Evolutionary conservation across 1,140 invertebrate species (phyloP).

Genomic region (Lethrus apterus): DNA sequence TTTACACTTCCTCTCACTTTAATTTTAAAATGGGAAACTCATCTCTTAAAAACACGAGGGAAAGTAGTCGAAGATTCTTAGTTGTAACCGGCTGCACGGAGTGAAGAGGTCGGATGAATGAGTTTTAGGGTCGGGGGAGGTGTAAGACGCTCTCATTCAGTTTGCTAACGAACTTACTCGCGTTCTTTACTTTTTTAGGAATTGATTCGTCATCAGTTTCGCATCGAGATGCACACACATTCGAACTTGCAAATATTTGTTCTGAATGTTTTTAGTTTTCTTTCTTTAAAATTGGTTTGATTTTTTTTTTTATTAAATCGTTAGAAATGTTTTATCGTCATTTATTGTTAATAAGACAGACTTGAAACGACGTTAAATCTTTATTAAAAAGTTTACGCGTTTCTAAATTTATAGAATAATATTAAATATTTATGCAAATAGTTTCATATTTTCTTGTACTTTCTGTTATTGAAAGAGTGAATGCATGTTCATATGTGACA

Average conservation of each 20-base stretch:
- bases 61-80: slow-evolving; percentile 12
- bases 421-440: slow-evolving; percentile 14
- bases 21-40: slow-evolving; percentile 34
- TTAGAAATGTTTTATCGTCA: too few relatives aligned
- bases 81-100: background rate
- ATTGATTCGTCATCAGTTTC: background rate
- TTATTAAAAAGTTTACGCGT: slow-evolving; percentile 11
- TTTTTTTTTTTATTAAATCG: too few relatives aligned
- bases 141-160: slow-evolving; percentile 3
- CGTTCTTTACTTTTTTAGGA: background rate
- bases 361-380: too few relatives aligned
- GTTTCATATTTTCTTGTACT: slow-evolving; percentile 11
- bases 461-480: slow-evolving; percentile 15
- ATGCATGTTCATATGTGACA: slow-evolving; percentile 29
- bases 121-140: slow-evolving; percentile 5
- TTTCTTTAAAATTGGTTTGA: too few relatives aligned
- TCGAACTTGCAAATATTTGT: too few relatives aligned
- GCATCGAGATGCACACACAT: too few relatives aligned
- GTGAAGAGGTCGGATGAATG: slow-evolving; percentile 14
- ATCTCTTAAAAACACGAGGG: slow-evolving; percentile 29
- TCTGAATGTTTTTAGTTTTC: too few relatives aligned
- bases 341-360: too few relatives aligned
- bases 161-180: background rate
- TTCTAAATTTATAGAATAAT: slow-evolving; percentile 8
- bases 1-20: slow-evolving; percentile 29